Conservation (phyloP, 2,888 invertebrate genomes). For the Philereme vetulata region DNA sequence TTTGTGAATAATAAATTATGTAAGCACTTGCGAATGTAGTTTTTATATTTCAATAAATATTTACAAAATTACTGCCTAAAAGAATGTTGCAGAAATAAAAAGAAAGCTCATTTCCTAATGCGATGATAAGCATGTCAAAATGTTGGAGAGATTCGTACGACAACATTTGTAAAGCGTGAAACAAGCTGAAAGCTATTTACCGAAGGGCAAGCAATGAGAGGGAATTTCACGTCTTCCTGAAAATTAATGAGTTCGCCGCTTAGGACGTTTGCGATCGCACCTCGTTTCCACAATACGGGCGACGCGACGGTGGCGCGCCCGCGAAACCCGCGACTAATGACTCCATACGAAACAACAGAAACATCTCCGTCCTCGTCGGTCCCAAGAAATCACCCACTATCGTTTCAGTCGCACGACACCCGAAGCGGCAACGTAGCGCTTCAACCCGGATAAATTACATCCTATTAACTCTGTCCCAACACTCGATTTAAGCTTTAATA, state of each 20-base stretch:
- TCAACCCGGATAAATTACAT: constrained; percentile 82
- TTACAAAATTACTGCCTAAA: not conserved
- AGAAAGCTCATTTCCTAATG: constrained; percentile 11
- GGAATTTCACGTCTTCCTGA: constrained; percentile 77
- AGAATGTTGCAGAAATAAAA: not conserved
- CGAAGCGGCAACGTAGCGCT: constrained; percentile 78
- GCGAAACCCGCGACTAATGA: constrained; percentile 71
- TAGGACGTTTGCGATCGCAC: constrained; percentile 75
- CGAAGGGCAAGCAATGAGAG: constrained; percentile 66
- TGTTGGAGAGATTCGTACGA: constrained; percentile 24
- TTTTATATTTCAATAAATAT: not conserved
- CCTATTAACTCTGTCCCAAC: constrained; percentile 79
- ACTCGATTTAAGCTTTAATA: constrained; percentile 81
- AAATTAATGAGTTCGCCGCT: constrained; percentile 80
- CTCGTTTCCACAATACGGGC: constrained; percentile 68
- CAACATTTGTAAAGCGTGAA: constrained; percentile 49
- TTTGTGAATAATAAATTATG: too few species aligned
- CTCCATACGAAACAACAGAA: constrained; percentile 65
- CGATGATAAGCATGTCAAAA: constrained; percentile 33
- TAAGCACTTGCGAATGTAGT: too few species aligned
- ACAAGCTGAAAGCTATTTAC: constrained; percentile 69
- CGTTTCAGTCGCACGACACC: constrained; percentile 68
- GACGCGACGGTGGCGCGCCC: constrained; percentile 60
- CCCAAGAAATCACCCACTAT: constrained; percentile 30
- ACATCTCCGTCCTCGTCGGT: constrained; percentile 61